Evolutionary conservation across 2,797 vertebrate genomes (phyloP).

Genomic region (Novumbra hubbsi): DNA sequence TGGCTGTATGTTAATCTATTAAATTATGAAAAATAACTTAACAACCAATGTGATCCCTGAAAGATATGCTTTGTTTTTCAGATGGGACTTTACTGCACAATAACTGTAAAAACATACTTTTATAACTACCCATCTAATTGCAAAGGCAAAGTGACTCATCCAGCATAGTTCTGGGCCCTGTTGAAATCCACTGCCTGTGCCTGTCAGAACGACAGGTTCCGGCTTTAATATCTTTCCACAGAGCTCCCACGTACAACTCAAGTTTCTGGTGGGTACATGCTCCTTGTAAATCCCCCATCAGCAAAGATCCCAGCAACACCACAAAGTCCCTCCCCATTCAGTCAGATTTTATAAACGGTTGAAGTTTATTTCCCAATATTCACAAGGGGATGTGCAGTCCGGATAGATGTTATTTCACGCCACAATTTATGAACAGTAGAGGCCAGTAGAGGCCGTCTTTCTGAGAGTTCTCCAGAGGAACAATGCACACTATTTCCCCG

Average conservation of each 20-base stretch:
- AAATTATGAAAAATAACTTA: neutral
- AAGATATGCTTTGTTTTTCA: neutral
- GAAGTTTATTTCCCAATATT: too few species aligned
- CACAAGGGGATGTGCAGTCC: too few species aligned
- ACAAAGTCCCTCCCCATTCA: too few species aligned
- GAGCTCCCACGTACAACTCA: too few species aligned
- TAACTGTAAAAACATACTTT: neutral
- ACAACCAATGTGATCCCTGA: neutral
- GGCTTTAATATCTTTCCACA: too few species aligned
- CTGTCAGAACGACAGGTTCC: too few species aligned
- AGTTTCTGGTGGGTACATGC: too few species aligned
- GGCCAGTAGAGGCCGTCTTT: neutral
- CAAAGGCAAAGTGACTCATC: neutral
- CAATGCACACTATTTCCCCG: too few species aligned
- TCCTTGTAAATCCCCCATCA: too few species aligned
- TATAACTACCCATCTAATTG: neutral
- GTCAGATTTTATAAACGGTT: too few species aligned
- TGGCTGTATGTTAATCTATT: neutral
- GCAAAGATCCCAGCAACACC: too few species aligned
- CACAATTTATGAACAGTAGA: neutral
- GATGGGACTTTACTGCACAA: neutral
- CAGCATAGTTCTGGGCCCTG: neutral
- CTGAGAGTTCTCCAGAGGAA: neutral
- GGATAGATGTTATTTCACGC: neutral
- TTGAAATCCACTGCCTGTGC: neutral